These are phyloP conservation scores for Chloromyia formosa DNA, from an alignment of 2,888 invertebrate genomes.

Conservation along the genomic window DNA sequence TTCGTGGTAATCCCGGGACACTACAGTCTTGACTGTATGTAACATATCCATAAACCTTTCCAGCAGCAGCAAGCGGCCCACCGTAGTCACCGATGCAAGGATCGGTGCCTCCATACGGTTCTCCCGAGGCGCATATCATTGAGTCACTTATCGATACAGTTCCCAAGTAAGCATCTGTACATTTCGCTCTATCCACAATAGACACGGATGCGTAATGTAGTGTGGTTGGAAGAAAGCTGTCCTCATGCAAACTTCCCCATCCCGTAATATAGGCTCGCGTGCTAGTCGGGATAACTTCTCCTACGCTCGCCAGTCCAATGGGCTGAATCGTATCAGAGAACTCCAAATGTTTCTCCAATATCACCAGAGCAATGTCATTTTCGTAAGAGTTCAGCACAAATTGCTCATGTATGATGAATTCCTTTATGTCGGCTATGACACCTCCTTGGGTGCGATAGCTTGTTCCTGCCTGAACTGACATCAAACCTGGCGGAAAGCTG, in stretches of 20 bases:
- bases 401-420: conserved; percentile 62
- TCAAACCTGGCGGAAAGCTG: conserved; percentile 49
- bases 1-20: neutral
- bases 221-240: neutral
- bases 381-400: conserved; percentile 64
- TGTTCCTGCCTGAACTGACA: conserved; percentile 62
- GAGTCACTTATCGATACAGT: neutral
- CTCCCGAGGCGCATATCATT: conserved; percentile 22
- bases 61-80: neutral
- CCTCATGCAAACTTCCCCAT: neutral
- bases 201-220: neutral
- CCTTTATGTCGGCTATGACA: conserved; percentile 59
- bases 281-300: neutral
- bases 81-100: conserved; percentile 23
- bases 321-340: conserved; percentile 60
- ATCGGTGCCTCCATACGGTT: neutral
- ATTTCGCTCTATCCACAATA: neutral
- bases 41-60: neutral
- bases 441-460: conserved; percentile 62
- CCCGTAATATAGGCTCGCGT: conserved; percentile 21
- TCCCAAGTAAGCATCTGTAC: neutral
- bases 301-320: conserved; percentile 58
- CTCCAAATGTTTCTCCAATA: conserved; percentile 62
- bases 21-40: neutral
- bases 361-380: conserved; percentile 66